Base-by-base conservation (phyloP, 2,888 invertebrate species). In the Kryphioiulus occultus region DNA sequence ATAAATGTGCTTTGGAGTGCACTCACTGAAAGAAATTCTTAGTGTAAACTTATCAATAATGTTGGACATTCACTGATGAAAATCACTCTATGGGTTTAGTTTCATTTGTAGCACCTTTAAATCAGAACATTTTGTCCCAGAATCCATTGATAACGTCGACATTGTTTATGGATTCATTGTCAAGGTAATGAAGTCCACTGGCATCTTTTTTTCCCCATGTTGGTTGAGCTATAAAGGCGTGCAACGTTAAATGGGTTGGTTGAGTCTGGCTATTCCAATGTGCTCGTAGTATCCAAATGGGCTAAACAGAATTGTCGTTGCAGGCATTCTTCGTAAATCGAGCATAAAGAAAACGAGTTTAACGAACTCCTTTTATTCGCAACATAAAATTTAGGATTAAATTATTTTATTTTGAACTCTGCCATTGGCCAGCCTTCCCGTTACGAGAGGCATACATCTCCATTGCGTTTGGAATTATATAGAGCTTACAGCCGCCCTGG, bases 361-460 rank as follows among this genome's bases (percentile, higher is more conserved):
- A 78, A 78, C 78, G 78, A 78, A 78, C 78, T 78, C 78, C 2
- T 78, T 78, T 78, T 78, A 78, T 78, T 78, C 15, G 22, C 7
- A 78, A 78, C 78, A 78, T 78, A 30, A 78, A 78, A 78, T 30
- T 78, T 30, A 78, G 30, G 30, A 78, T 30, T 30, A 30, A 78
- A 2, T 78, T 78, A 78, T 78, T 78, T 78, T 30, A 78, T 78
- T 78, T 30, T 78, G 78, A 78, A 78, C 3, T 78, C 15, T 30
- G 26, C 78, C 12, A 78, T 78, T 78, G 78, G 30, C 30, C 78
- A 78, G 78, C 4, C 30, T 78, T 44, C 44, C 2, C 35, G 35
- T 35, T 39, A 44, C 44, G 7, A 15, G 10, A 1, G 15, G 5
- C 5, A 44, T 44, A 44, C 15, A 15, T 26, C 22, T 30, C 30